Evolutionary conservation across 2,797 vertebrate genomes (phyloP).

Genomic region (Pelobates cultripes): DNA sequence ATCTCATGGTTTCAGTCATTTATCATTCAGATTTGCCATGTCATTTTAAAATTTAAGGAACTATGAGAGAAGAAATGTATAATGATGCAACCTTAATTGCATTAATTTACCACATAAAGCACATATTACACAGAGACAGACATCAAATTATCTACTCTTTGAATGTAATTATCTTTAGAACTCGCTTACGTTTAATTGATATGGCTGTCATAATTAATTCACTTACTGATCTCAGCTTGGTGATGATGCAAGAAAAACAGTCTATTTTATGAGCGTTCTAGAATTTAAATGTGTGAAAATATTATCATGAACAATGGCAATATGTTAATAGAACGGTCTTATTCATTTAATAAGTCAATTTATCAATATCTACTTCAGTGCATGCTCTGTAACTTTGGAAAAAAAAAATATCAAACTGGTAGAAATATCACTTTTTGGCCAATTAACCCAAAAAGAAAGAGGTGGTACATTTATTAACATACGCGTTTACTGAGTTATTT

Average conservation of each 20-base stretch:
- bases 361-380: conserved; percentile 34
- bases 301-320: conserved; percentile 33
- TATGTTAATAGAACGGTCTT: conserved; percentile 23
- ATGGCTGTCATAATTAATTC: conserved; percentile 81
- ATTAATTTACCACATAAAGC: conserved; percentile 80
- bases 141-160: conserved; percentile 77
- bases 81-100: conserved; percentile 77
- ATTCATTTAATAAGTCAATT: conserved; percentile 10
- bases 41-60: conserved; percentile 76
- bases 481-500: no score
- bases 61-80: conserved; percentile 79
- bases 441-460: no score
- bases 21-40: conserved; percentile 76
- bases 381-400: no score
- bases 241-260: conserved; percentile 63
- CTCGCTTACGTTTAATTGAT: conserved; percentile 78
- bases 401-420: no score
- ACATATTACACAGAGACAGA: conserved; percentile 75
- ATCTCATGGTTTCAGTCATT: conserved; percentile 66
- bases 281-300: conserved; percentile 34
- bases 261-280: conserved; percentile 53
- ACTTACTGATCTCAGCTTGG: conserved; percentile 72
- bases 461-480: no score
- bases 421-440: no score
- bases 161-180: conserved; percentile 77